These are phyloP conservation scores for Illadopsis cleaveri DNA, from an alignment of 2,113 vertebrate genomes.

Conservation along the genomic window DNA sequence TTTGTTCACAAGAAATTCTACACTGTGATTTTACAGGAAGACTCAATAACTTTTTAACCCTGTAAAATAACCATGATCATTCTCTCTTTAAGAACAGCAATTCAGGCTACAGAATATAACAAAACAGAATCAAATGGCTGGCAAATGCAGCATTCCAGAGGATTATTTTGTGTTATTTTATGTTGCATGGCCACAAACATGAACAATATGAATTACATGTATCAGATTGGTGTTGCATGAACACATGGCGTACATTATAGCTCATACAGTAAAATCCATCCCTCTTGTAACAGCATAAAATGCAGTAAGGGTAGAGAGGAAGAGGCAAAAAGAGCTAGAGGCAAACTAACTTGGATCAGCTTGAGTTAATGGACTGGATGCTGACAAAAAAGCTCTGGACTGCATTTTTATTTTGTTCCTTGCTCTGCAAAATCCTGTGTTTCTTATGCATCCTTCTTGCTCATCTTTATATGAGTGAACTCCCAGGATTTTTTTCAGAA, in stretches of 20 bases:
- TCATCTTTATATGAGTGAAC: not conserved
- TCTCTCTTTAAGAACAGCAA: not conserved
- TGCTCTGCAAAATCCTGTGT: not conserved
- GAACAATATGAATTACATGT: not conserved
- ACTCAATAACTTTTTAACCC: not conserved
- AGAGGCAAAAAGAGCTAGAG: not conserved
- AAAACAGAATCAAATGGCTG: not conserved
- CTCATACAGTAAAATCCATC: not conserved
- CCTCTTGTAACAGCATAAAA: not conserved
- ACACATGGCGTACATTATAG: not conserved
- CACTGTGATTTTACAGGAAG: not conserved
- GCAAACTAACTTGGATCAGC: not conserved
- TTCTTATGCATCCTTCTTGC: not conserved
- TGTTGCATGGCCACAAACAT: not conserved
- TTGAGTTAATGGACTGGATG: not conserved
- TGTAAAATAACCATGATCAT: not conserved
- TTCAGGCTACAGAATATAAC: not conserved
- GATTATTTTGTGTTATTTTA: not conserved
- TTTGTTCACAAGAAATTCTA: not conserved
- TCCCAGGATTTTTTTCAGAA: not conserved
- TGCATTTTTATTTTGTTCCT: not conserved
- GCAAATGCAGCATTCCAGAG: not conserved
- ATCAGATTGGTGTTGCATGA: rapidly evolving
- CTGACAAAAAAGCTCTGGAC: not conserved
- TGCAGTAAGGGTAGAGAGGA: not conserved